phyloP scores from a whole-genome alignment of 1,140 invertebrate genomes.

The Chelonus insularis region DNA sequence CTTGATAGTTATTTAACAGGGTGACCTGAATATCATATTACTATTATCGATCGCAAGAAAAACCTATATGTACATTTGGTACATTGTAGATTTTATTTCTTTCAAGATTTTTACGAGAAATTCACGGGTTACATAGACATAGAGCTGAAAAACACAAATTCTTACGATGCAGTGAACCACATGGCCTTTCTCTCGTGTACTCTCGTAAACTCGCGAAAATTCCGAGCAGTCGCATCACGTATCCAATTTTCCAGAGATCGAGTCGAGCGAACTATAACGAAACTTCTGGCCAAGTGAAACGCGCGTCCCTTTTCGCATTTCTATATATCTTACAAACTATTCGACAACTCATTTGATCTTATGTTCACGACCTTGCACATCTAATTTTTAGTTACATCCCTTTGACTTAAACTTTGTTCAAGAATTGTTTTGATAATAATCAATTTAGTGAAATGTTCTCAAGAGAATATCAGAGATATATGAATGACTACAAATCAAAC shows the following conservation, averaged over 20 bases:
- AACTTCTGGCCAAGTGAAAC: conserved; percentile 40
- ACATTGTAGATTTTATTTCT: not conserved
- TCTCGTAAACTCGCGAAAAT: conserved; percentile 47
- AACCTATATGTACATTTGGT: not conserved
- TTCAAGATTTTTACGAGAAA: conserved; percentile 4
- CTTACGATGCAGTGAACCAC: conserved; percentile 15
- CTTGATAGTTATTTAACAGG: no score
- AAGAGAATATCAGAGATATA: not conserved
- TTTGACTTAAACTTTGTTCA: no score
- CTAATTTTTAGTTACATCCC: not conserved
- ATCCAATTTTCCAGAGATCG: conserved; percentile 58
- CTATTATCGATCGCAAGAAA: no score
- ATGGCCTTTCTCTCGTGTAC: conserved; percentile 15
- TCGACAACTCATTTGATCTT: not conserved
- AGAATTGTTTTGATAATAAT: no score
- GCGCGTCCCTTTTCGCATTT: conserved; percentile 12
- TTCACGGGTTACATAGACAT: not conserved
- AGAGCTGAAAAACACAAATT: conserved; percentile 1
- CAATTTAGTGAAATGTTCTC: no score
- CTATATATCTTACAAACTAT: conserved; percentile 2
- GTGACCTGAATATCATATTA: not conserved
- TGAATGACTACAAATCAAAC: conserved; percentile 8
- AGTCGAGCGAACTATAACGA: conserved; percentile 43
- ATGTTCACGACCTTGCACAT: not conserved
- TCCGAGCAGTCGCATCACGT: conserved; percentile 52